Conservation (phyloP, 2,888 invertebrate genomes). For the Chrysomela aeneicollis region DNA sequence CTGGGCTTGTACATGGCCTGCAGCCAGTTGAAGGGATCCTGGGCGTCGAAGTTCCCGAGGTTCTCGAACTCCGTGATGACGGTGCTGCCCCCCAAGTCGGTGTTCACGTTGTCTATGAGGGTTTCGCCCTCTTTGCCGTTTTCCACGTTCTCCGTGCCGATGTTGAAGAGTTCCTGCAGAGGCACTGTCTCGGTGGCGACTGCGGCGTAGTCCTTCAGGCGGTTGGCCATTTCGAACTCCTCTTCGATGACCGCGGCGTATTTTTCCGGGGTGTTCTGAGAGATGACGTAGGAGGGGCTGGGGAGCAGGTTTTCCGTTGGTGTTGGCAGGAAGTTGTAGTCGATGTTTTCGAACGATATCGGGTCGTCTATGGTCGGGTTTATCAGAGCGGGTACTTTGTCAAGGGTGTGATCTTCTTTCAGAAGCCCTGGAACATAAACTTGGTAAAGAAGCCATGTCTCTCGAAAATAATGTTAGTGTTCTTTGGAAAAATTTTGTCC, state of each 20-base stretch:
- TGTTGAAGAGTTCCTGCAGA: conserved; percentile 58
- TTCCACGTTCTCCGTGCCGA: conserved; percentile 59
- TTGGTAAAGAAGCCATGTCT: no score
- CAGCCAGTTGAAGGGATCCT: background rate
- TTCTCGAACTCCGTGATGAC: conserved; percentile 61
- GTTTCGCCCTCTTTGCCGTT: conserved; percentile 57
- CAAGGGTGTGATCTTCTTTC: background rate
- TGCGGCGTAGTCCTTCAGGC: conserved; percentile 60
- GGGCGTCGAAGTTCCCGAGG: conserved; percentile 15
- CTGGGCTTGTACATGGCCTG: conserved; percentile 11
- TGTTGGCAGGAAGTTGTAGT: conserved; percentile 37
- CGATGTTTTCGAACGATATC: conserved; percentile 43
- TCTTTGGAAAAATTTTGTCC: no score
- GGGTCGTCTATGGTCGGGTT: background rate
- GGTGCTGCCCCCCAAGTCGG: conserved; percentile 58
- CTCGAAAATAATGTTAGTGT: no score
- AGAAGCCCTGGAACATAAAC: no score
- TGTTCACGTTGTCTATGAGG: conserved; percentile 55
- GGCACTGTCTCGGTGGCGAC: conserved; percentile 59
- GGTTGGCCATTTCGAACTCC: conserved; percentile 58
- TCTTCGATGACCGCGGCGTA: conserved; percentile 56
- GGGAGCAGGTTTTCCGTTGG: conserved; percentile 37
- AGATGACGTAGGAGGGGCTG: conserved; percentile 35
- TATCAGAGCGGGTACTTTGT: background rate
- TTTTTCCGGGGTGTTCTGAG: conserved; percentile 45